These are phyloP conservation scores for Chiroxiphia lanceolata DNA, from an alignment of 2,797 vertebrate genomes.

Conservation along the genomic window DNA sequence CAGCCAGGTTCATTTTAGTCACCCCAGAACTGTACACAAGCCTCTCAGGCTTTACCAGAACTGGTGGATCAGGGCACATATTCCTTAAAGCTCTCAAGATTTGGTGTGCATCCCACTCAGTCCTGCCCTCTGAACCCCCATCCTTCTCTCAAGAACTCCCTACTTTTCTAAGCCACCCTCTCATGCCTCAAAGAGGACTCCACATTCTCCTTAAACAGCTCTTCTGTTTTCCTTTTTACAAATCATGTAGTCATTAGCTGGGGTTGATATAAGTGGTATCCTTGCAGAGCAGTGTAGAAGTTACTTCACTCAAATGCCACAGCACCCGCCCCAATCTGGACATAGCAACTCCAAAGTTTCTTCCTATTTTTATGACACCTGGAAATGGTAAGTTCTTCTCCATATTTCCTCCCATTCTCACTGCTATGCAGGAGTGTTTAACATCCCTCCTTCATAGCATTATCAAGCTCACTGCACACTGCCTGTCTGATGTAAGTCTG, in stretches of 20 bases:
- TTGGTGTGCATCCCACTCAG: accelerated
- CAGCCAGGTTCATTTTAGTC: background rate
- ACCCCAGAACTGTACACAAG: background rate
- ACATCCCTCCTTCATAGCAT: background rate
- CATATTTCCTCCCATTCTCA: background rate
- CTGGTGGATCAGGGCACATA: background rate
- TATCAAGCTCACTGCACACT: background rate
- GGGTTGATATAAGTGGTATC: background rate
- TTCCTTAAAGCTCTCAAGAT: background rate
- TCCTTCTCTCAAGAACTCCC: background rate
- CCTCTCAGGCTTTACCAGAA: background rate
- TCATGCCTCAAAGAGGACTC: background rate
- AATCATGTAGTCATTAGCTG: background rate
- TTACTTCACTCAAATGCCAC: background rate
- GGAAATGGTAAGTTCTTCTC: background rate
- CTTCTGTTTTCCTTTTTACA: background rate
- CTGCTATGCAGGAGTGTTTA: background rate
- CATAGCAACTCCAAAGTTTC: background rate
- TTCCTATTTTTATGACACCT: background rate
- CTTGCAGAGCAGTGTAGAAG: background rate
- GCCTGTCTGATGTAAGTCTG: background rate
- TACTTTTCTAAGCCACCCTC: background rate
- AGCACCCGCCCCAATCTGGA: background rate
- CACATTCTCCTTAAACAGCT: background rate
- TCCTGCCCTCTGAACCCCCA: background rate